Evolutionary conservation across 1,140 invertebrate genomes (phyloP).

Genomic region (Brachionus asplanchnoidis): DNA sequence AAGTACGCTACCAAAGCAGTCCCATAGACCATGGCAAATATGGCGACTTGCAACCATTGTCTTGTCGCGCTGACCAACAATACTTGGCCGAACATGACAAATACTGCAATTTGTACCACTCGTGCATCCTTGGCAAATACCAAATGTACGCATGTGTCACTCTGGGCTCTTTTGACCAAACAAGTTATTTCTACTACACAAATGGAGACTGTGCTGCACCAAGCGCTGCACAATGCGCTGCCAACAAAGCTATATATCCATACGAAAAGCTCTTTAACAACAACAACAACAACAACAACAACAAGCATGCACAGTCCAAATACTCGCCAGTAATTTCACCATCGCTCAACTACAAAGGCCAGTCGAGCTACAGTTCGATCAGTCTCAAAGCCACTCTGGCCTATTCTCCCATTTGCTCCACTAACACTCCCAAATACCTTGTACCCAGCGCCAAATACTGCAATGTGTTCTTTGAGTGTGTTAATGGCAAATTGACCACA

Average conservation of each 20-base stretch:
- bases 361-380: not conserved
- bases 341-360: not conserved
- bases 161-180: not conserved
- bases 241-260: constrained; percentile 13
- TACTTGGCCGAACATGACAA: constrained; percentile 38
- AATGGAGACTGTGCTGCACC: constrained; percentile 42
- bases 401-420: not conserved
- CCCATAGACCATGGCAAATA: constrained; percentile 19
- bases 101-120: constrained; percentile 42
- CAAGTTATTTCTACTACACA: constrained; percentile 38
- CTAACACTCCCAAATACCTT: not conserved
- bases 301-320: not conserved
- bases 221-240: not conserved
- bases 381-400: not conserved
- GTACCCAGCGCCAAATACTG: constrained; percentile 2
- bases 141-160: constrained; percentile 41
- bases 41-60: not conserved
- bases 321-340: constrained; percentile 5
- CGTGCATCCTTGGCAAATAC: constrained; percentile 34
- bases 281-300: not conserved
- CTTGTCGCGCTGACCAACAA: constrained; percentile 1
- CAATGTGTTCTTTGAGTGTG: constrained; percentile 36
- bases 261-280: constrained; percentile 20
- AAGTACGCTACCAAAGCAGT: not conserved
- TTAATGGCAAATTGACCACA: not conserved